Conservation (phyloP, 2,797 vertebrate species). For the Petrocephalus sullivani region DNA sequence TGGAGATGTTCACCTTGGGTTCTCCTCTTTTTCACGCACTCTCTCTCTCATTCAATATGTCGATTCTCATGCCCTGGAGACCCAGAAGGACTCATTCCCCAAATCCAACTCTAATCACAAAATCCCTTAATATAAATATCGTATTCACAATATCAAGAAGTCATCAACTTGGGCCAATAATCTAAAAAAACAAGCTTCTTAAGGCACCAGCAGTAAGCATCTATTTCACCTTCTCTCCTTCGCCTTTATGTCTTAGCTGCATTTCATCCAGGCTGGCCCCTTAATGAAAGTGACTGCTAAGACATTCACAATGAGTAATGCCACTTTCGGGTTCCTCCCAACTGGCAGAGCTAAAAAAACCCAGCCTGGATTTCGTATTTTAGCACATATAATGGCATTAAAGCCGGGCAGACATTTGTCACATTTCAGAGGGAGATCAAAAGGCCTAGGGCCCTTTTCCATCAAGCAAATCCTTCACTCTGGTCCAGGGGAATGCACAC, state of each 20-base stretch:
- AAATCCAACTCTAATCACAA: not conserved
- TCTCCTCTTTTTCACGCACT: constrained; percentile 23
- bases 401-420: constrained; percentile 1
- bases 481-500: constrained; percentile 29
- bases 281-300: constrained; percentile 30
- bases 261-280: constrained; percentile 28
- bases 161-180: not conserved
- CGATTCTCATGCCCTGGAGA: not conserved
- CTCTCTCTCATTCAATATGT: constrained; percentile 42
- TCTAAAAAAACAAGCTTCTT: not conserved
- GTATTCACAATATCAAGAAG: not conserved
- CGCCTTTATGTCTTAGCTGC: not conserved
- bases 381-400: not conserved
- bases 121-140: not conserved
- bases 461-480: constrained; percentile 3
- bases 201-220: not conserved
- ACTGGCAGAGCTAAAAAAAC: not conserved
- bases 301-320: constrained; percentile 16
- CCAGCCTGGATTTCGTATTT: not conserved
- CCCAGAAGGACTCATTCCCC: not conserved
- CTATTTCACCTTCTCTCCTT: constrained; percentile 24
- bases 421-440: constrained; percentile 3
- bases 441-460: constrained; percentile 29
- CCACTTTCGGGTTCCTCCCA: not conserved
- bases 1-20: constrained; percentile 11